phyloP scores from a whole-genome alignment of 2,888 invertebrate species.

The Pandemis heparana region DNA sequence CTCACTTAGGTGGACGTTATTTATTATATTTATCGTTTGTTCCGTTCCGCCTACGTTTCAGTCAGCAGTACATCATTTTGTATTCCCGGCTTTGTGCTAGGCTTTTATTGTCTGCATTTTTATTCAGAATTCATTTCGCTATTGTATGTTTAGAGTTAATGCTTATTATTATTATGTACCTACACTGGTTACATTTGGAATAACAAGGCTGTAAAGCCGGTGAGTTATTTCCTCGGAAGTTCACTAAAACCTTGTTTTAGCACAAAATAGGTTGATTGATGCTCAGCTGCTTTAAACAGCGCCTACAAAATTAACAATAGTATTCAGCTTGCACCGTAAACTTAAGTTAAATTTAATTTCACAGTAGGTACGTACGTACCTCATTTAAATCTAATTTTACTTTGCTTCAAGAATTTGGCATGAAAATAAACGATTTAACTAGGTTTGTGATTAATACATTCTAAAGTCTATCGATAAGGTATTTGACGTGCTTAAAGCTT shows the following conservation, averaged over 20 bases:
- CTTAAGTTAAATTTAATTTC: background rate
- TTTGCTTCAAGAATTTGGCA: background rate
- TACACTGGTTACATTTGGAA: background rate
- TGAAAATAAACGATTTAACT: background rate
- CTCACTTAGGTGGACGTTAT: slow-evolving; percentile 49
- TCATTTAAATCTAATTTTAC: background rate
- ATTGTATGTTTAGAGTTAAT: slow-evolving; percentile 23
- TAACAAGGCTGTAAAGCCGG: slow-evolving; percentile 9
- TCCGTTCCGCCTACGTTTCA: slow-evolving; percentile 53
- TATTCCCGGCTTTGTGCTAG: slow-evolving; percentile 44
- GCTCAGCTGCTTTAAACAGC: background rate
- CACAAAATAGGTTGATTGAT: background rate
- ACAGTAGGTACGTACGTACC: background rate
- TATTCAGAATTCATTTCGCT: slow-evolving; percentile 31
- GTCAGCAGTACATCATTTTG: slow-evolving; percentile 40
- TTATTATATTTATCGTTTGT: slow-evolving; percentile 53
- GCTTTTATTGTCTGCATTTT: slow-evolving; percentile 39
- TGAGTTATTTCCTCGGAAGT: slow-evolving; percentile 11
- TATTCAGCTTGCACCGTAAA: background rate
- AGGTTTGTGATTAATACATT: background rate
- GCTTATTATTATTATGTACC: background rate
- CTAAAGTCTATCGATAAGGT: background rate
- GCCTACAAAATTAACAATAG: background rate
- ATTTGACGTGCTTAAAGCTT: background rate
- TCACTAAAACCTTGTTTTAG: slow-evolving; percentile 10